Conservation (phyloP, 2,113 vertebrate genomes). For the Cyphomyrus discorhynchus region DNA sequence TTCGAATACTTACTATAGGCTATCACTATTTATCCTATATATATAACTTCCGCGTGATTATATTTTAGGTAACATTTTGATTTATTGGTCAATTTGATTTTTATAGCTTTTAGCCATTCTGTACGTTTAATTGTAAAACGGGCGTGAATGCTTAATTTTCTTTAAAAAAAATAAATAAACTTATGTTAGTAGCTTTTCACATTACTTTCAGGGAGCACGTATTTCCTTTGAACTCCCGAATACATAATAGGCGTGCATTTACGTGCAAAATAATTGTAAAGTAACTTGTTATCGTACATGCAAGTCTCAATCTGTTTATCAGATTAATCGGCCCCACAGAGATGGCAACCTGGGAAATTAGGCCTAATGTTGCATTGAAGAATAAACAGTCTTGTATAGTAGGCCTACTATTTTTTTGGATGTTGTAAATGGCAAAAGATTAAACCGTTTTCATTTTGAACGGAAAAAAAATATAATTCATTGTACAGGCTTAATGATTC, state of each 20-base stretch:
- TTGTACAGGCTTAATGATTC: neutral
- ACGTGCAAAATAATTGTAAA: neutral
- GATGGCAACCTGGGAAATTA: neutral
- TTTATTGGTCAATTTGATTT: neutral
- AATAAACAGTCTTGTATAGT: neutral
- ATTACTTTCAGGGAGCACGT: neutral
- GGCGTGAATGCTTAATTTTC: neutral
- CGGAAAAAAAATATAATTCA: neutral
- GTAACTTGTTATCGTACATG: neutral
- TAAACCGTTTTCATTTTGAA: neutral
- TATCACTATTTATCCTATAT: neutral
- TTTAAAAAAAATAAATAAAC: neutral
- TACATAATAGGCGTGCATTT: neutral
- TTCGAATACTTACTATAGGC: neutral
- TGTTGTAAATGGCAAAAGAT: neutral
- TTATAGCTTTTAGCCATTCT: neutral
- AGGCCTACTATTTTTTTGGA: neutral
- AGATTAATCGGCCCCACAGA: neutral
- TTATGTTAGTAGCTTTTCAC: neutral
- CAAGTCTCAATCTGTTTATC: neutral
- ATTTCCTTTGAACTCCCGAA: neutral
- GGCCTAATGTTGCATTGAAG: neutral
- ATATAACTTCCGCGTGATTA: neutral
- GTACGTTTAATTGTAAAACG: neutral
- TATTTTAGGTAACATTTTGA: neutral